Evolutionary conservation across 2,113 vertebrate species (phyloP).

Genomic region (Pimephales promelas): DNA sequence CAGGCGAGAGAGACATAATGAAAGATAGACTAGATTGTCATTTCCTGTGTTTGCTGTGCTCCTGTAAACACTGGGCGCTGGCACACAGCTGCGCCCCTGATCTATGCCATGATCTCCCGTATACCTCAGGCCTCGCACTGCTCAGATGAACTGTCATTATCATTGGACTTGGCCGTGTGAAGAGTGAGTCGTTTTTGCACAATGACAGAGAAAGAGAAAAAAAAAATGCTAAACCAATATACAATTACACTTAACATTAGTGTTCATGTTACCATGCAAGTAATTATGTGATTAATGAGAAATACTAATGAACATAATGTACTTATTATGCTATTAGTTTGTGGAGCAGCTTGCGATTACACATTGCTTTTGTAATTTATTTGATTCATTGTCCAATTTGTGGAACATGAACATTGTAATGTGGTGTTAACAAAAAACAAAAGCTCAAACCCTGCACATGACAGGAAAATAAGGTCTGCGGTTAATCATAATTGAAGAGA

Average conservation of each 20-base stretch:
- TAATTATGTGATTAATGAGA: constrained; percentile 21
- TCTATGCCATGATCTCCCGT: background rate
- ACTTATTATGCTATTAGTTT: constrained; percentile 1
- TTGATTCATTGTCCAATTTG: constrained; percentile 3
- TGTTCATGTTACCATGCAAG: background rate
- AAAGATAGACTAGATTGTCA: constrained; percentile 40
- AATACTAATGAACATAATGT: background rate
- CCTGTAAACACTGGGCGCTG: background rate
- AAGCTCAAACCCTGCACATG: background rate
- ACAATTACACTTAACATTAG: background rate
- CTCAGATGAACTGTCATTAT: background rate
- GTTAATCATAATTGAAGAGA: background rate
- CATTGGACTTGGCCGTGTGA: background rate
- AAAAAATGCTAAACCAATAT: background rate
- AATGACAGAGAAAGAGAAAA: background rate
- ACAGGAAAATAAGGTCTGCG: background rate
- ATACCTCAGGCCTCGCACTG: background rate
- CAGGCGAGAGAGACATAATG: constrained; percentile 4
- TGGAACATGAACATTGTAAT: background rate
- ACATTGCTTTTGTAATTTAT: background rate
- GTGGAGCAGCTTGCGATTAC: background rate
- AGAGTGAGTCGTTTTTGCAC: constrained; percentile 7
- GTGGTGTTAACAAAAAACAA: constrained; percentile 2
- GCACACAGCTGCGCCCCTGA: constrained; percentile 25
- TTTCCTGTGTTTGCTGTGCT: constrained; percentile 25